Evolutionary conservation across 2,113 vertebrate species (phyloP).

Genomic region (Seriola aureovittata): DNA sequence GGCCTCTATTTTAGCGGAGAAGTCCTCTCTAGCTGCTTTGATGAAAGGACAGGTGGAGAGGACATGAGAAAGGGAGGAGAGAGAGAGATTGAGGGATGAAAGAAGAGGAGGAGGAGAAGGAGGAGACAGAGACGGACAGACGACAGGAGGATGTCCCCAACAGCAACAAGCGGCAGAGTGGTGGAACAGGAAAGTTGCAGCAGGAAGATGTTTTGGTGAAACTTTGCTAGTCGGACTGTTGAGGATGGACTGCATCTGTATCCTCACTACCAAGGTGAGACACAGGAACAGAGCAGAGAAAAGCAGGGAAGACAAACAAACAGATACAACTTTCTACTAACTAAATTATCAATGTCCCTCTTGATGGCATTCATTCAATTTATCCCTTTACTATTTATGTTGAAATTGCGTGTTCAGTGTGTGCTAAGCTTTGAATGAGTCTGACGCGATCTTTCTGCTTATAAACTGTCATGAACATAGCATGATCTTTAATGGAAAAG

Average conservation of each 20-base stretch:
- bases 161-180: constrained; percentile 53
- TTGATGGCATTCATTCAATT: background rate
- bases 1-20: constrained; percentile 52
- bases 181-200: constrained; percentile 39
- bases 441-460: background rate
- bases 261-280: constrained; percentile 82
- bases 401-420: background rate
- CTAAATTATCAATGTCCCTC: background rate
- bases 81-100: constrained; percentile 47
- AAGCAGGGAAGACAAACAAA: background rate
- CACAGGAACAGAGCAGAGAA: background rate
- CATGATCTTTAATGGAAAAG: background rate
- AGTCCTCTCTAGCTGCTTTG: constrained; percentile 34
- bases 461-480: background rate
- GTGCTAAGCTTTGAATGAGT: background rate
- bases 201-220: constrained; percentile 54
- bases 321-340: background rate
- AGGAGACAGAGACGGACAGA: constrained; percentile 38
- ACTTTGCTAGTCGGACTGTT: constrained; percentile 54
- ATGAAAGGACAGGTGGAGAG: constrained; percentile 65
- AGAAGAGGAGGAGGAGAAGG: constrained; percentile 40
- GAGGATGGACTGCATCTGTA: constrained; percentile 82
- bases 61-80: constrained; percentile 47
- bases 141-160: constrained; percentile 39
- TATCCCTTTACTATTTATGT: background rate